Percentiles rank a stretch among this genome's conserved stretches.
Conservation (phyloP, 2,113 vertebrate genomes). For the Cebus imitator region DNA sequence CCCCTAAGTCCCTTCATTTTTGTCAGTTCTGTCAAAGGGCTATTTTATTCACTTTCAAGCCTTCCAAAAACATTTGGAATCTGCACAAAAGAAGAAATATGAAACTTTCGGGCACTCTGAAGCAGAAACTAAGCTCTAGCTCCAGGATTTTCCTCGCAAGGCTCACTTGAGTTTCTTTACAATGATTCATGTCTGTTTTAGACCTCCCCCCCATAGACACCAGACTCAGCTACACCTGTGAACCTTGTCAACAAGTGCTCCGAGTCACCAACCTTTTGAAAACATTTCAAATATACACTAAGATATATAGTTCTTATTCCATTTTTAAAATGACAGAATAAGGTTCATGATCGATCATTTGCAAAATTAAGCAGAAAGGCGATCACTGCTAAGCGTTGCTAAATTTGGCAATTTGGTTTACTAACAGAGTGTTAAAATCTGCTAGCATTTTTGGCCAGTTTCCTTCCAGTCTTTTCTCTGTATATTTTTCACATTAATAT, state of each 20-base stretch:
- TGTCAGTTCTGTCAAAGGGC: constrained; percentile 65
- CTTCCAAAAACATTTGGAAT: constrained; percentile 62
- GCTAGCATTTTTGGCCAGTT: neutral
- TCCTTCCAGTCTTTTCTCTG: neutral
- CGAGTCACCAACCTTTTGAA: neutral
- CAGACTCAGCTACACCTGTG: accelerated
- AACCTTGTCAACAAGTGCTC: neutral
- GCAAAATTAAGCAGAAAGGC: neutral
- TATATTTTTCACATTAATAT: neutral
- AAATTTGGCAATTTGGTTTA: neutral
- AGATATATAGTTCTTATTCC: neutral
- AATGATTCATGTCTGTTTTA: neutral
- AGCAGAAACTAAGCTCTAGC: neutral
- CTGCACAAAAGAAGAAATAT: constrained; percentile 49
- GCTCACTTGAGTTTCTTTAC: neutral
- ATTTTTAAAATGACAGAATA: neutral
- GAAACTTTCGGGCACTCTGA: neutral
- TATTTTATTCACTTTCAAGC: constrained; percentile 58
- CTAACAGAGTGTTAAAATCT: neutral
- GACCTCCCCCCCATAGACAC: neutral
- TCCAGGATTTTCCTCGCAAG: neutral
- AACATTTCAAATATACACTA: neutral
- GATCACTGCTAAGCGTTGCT: neutral
- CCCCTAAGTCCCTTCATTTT: neutral
- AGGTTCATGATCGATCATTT: neutral